phyloP scores from a whole-genome alignment of 2,797 vertebrate species.

The Percopsis omiscomaycus region DNA sequence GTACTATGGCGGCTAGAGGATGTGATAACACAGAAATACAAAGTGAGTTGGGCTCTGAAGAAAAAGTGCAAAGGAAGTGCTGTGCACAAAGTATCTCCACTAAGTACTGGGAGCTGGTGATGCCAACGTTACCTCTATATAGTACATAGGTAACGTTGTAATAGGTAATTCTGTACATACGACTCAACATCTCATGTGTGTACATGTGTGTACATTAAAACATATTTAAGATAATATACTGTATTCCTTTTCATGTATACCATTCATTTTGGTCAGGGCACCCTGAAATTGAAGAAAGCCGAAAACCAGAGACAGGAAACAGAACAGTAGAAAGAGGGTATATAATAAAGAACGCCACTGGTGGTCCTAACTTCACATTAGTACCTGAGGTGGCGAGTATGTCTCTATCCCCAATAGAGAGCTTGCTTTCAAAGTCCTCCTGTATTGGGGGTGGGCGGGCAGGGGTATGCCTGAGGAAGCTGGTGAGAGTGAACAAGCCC shows the following conservation, averaged over 20 bases:
- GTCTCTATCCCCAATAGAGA: conserved; percentile 56
- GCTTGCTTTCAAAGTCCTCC: conserved; percentile 51
- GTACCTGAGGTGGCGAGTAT: conserved; percentile 68
- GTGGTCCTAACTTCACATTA: not conserved
- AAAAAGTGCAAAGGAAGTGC: too few relatives aligned
- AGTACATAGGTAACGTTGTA: too few relatives aligned
- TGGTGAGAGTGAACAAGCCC: conserved; percentile 53
- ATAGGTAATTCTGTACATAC: too few relatives aligned
- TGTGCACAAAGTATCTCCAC: too few relatives aligned
- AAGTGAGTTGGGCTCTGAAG: not conserved
- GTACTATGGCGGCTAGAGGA: conserved; percentile 67
- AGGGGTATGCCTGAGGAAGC: conserved; percentile 70
- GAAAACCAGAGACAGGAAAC: too few relatives aligned
- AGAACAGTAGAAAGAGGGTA: not conserved
- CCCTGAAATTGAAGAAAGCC: too few relatives aligned
- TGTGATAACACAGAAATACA: conserved; percentile 9
- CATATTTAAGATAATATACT: too few relatives aligned
- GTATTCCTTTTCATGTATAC: not conserved
- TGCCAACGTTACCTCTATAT: too few relatives aligned
- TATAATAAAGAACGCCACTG: not conserved
- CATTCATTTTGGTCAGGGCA: too few relatives aligned
- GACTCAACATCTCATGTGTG: too few relatives aligned
- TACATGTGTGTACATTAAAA: too few relatives aligned
- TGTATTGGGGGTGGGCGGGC: conserved; percentile 32
- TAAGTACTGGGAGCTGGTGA: too few relatives aligned